A percentile compares a stretch with the other conserved stretches of the same genome.
These are phyloP conservation scores for Jordanella pulchra DNA, from an alignment of 2,797 vertebrate genomes.

Conservation along the genomic window DNA sequence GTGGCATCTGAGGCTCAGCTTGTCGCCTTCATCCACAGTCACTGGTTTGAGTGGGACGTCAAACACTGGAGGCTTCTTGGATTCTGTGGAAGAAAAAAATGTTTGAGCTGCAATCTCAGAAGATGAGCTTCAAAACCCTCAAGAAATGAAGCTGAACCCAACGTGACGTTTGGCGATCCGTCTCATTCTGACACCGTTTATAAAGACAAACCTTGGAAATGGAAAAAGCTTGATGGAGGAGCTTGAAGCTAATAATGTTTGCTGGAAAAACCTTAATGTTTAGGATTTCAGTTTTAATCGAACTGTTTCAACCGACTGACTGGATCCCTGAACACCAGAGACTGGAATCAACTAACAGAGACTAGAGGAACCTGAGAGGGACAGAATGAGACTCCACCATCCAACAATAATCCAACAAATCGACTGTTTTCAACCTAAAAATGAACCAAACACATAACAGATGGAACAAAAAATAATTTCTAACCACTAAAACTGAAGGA, in stretches of 20 bases:
- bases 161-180: background rate
- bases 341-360: no score
- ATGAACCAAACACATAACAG: background rate
- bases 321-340: no score
- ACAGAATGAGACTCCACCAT: no score
- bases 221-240: background rate
- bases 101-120: background rate
- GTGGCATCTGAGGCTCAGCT: slow-evolving; percentile 87
- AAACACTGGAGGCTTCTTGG: slow-evolving; percentile 89
- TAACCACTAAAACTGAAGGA: background rate
- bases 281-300: background rate
- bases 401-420: no score
- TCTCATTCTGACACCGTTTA: background rate
- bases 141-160: background rate
- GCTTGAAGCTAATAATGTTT: background rate
- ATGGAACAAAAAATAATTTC: background rate
- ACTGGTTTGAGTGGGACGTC: slow-evolving; percentile 87
- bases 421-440: no score
- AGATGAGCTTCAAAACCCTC: background rate
- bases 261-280: background rate
- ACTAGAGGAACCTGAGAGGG: background rate
- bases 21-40: slow-evolving; percentile 84
- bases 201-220: background rate
- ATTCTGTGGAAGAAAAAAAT: slow-evolving; percentile 78
- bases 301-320: background rate